Evolutionary conservation across 2,113 vertebrate genomes (phyloP).

Genomic region (Notarius quadriscutis): DNA sequence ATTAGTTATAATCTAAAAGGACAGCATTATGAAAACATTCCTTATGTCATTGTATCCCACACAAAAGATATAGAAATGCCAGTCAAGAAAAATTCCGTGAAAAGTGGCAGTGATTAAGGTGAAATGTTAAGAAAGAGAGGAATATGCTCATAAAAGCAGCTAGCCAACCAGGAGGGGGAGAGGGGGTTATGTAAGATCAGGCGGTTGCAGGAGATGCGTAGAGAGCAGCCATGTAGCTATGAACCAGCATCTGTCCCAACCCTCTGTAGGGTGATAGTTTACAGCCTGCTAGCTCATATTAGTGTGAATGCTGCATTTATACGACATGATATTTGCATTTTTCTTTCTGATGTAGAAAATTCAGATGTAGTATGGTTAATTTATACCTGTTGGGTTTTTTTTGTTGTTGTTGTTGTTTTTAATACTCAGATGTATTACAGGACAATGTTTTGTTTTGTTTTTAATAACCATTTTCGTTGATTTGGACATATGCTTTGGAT

Average conservation of each 20-base stretch:
- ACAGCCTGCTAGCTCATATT: conserved; percentile 45
- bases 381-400: background rate
- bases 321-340: background rate
- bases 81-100: background rate
- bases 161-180: conserved; percentile 61
- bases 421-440: background rate
- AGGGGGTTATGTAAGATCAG: conserved; percentile 76
- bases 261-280: conserved; percentile 33
- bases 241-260: conserved; percentile 66
- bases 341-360: background rate
- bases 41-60: background rate
- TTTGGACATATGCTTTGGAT: too few relatives aligned
- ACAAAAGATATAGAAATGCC: background rate
- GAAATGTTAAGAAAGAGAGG: conserved; percentile 67
- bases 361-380: background rate
- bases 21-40: background rate
- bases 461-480: background rate
- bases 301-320: conserved; percentile 27
- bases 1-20: background rate
- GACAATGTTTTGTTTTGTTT: background rate
- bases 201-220: conserved; percentile 61
- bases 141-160: conserved; percentile 72
- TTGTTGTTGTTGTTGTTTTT: background rate
- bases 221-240: conserved; percentile 60
- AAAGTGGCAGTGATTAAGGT: conserved; percentile 46